Conservation (phyloP, 2,113 vertebrate species). For the Dendrocopos noguchii region DNA sequence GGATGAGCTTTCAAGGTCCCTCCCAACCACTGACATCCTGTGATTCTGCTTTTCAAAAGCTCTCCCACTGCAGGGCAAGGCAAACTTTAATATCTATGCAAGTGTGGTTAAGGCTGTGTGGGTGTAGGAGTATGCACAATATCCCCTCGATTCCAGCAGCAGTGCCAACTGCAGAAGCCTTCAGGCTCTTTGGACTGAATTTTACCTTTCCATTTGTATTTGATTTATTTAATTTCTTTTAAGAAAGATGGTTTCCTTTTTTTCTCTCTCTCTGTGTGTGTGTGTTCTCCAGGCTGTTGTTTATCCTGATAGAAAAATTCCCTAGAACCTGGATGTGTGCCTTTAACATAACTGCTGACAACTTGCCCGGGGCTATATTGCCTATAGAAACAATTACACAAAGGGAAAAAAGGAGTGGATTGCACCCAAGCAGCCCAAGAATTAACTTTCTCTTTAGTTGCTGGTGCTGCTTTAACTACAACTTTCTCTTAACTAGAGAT, state of each 20-base stretch:
- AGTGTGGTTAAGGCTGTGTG: neutral
- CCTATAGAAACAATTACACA: neutral
- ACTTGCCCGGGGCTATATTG: neutral
- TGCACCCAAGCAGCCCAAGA: neutral
- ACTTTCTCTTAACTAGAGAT: conserved; percentile 15
- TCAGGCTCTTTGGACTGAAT: neutral
- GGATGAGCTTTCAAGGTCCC: too few relatives aligned
- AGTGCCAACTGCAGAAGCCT: neutral
- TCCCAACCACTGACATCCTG: too few relatives aligned
- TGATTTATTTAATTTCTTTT: neutral
- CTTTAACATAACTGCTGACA: conserved; percentile 26
- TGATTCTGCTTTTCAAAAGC: neutral
- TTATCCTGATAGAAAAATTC: neutral
- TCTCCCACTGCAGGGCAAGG: neutral
- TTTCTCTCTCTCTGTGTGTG: too few relatives aligned
- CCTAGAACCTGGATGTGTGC: neutral
- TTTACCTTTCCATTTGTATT: conserved; percentile 21
- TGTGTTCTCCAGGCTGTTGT: neutral
- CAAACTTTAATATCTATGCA: neutral
- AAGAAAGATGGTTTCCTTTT: neutral
- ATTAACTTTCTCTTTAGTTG: neutral
- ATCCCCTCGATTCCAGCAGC: fast-evolving
- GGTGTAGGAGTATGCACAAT: neutral
- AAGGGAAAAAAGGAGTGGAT: neutral
- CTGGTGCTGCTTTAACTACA: neutral